Evolutionary conservation across 2,113 vertebrate species (phyloP).

Genomic region (Gambusia affinis): DNA sequence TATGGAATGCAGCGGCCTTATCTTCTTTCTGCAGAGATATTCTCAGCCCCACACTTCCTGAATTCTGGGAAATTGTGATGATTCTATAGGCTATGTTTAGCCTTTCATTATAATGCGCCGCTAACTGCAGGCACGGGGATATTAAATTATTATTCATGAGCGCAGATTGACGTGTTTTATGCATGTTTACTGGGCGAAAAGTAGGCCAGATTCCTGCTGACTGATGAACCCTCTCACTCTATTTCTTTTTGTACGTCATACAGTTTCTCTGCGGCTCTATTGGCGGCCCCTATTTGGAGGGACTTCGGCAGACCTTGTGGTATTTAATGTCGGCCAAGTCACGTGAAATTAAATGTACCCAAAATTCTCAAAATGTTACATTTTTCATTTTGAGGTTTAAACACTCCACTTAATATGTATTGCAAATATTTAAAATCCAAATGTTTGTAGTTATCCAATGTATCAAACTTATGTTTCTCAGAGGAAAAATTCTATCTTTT

Average conservation of each 20-base stretch:
- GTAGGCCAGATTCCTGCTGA: slow-evolving; percentile 40
- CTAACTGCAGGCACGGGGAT: slow-evolving; percentile 20
- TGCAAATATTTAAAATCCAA: no score
- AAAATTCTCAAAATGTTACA: not conserved
- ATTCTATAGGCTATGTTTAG: slow-evolving; percentile 43
- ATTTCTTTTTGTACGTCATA: slow-evolving; percentile 55
- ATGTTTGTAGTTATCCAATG: no score
- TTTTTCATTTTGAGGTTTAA: not conserved
- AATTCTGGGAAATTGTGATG: slow-evolving; percentile 3
- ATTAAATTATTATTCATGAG: slow-evolving; percentile 63
- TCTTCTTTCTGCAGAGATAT: not conserved
- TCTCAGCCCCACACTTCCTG: slow-evolving; percentile 11
- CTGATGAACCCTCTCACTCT: slow-evolving; percentile 19
- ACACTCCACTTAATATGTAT: not conserved
- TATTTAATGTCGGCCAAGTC: not conserved
- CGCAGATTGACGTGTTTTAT: slow-evolving; percentile 42
- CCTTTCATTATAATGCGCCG: slow-evolving; percentile 34
- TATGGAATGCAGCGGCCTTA: slow-evolving; percentile 1
- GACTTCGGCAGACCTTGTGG: not conserved
- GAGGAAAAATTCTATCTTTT: no score
- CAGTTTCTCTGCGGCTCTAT: not conserved
- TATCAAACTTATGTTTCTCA: no score
- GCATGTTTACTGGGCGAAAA: slow-evolving; percentile 46
- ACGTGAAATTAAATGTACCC: not conserved
- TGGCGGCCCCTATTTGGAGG: not conserved